phyloP scores from a whole-genome alignment of 1,140 invertebrate species.

The Campodea augens region DNA sequence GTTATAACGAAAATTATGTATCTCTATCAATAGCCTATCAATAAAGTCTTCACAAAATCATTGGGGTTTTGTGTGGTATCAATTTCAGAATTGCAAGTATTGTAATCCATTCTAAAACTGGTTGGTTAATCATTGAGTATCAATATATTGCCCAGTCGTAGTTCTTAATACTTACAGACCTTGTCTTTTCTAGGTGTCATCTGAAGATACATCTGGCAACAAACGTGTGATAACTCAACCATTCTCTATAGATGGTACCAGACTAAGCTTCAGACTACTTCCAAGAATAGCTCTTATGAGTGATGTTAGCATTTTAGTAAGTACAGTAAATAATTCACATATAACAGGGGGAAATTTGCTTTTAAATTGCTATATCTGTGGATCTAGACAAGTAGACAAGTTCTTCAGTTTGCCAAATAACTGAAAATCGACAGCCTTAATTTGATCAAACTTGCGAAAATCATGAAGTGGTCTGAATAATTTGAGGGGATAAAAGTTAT shows the following conservation, averaged over 20 bases:
- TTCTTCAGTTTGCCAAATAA: too few relatives aligned
- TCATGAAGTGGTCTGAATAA: too few relatives aligned
- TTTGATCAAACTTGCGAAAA: too few relatives aligned
- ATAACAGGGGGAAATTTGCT: too few relatives aligned
- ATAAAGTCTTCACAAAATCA: not conserved
- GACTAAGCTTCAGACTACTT: conserved; percentile 39
- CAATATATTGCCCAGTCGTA: not conserved
- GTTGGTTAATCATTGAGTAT: not conserved
- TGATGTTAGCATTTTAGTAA: conserved; percentile 48
- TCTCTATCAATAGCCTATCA: too few relatives aligned
- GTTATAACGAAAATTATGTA: too few relatives aligned
- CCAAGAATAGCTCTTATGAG: conserved; percentile 51
- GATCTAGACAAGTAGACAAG: too few relatives aligned
- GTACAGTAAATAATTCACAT: conserved; percentile 23
- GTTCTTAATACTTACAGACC: conserved; percentile 8
- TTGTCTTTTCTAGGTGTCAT: conserved; percentile 30
- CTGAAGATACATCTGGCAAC: conserved; percentile 37
- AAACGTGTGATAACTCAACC: conserved; percentile 36
- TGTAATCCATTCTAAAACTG: not conserved
- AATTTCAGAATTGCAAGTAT: not conserved
- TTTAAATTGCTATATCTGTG: too few relatives aligned
- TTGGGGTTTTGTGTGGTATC: not conserved
- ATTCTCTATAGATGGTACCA: conserved; percentile 56
- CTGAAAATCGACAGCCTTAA: too few relatives aligned
- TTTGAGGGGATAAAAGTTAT: too few relatives aligned